phyloP scores from a whole-genome alignment of 1,140 invertebrate genomes.

The Hyphantria cunea region DNA sequence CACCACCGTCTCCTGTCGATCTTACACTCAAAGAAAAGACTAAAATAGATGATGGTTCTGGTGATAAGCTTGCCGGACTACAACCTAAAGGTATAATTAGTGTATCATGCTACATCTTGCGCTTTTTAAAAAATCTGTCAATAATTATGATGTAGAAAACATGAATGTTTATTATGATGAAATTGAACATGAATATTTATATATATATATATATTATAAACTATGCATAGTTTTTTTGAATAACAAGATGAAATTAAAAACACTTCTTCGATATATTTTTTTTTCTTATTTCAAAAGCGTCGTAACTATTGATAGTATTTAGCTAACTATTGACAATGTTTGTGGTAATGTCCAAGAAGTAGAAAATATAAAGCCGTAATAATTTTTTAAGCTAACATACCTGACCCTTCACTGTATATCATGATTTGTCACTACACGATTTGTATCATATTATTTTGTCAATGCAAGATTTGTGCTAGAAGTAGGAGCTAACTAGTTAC shows the following conservation, averaged over 20 bases:
- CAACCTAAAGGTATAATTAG: constrained; percentile 69
- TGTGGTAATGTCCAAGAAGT: background rate
- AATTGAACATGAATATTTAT: too few species aligned
- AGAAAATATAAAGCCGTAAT: background rate
- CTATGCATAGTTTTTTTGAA: too few species aligned
- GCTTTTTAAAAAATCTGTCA: too few species aligned
- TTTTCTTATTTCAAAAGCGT: too few species aligned
- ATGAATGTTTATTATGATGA: too few species aligned
- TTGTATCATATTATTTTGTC: too few species aligned
- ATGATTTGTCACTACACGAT: constrained; percentile 12
- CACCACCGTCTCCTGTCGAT: constrained; percentile 79
- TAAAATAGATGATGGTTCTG: constrained; percentile 54
- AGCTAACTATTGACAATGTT: background rate
- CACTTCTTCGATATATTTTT: too few species aligned
- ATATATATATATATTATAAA: too few species aligned
- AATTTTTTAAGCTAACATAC: background rate
- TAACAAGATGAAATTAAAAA: too few species aligned
- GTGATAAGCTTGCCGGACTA: constrained; percentile 67
- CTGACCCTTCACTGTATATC: background rate
- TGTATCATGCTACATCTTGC: background rate
- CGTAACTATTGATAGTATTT: too few species aligned
- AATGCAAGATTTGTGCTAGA: constrained; percentile 19
- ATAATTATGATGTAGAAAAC: too few species aligned
- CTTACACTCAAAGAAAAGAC: constrained; percentile 68
- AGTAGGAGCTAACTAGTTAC: constrained; percentile 17